Conservation (phyloP, 2,113 vertebrate species). For the Eudorcas thomsonii region DNA sequence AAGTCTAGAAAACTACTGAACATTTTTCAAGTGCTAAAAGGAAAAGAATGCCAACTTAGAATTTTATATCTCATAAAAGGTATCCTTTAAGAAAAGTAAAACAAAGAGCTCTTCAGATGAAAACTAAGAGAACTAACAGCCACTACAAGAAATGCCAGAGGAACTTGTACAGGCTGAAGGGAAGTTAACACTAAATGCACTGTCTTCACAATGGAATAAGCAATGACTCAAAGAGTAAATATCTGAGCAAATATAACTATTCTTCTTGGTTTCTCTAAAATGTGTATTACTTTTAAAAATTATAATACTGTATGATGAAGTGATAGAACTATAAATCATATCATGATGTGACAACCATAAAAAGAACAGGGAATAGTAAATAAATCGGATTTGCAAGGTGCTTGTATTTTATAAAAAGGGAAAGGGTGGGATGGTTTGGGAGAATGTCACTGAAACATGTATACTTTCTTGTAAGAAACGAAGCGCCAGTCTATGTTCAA, state of each 20-base stretch:
- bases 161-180: neutral
- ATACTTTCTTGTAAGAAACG: no score
- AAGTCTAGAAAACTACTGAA: neutral
- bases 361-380: neutral
- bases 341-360: neutral
- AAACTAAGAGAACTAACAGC: neutral
- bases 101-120: neutral
- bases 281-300: neutral
- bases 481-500: no score
- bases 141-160: neutral
- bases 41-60: neutral
- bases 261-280: neutral
- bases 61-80: neutral
- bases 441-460: no score
- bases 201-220: neutral
- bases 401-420: neutral
- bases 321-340: neutral
- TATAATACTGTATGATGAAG: neutral
- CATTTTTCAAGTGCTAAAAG: neutral
- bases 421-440: no score
- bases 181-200: neutral
- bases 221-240: neutral
- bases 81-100: neutral
- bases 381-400: neutral
- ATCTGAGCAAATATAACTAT: neutral